Conservation (phyloP, 2,888 invertebrate genomes). For the Melieria omissa region DNA sequence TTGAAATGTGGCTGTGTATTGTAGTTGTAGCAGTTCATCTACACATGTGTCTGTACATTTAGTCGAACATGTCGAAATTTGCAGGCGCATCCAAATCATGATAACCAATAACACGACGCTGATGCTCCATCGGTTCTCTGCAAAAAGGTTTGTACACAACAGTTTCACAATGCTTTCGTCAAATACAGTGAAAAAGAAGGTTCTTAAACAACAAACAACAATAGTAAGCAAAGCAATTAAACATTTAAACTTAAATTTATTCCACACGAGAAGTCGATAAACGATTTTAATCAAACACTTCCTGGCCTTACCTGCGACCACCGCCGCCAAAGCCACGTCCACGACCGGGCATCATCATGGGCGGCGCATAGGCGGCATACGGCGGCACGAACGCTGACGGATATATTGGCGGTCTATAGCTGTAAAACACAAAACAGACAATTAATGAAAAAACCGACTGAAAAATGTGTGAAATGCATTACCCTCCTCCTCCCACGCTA, state of each 20-base stretch:
- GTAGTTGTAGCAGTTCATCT: slow-evolving; percentile 16
- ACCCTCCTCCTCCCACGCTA: slow-evolving; percentile 46
- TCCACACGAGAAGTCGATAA: too few species aligned
- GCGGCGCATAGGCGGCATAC: slow-evolving; percentile 69
- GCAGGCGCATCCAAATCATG: slow-evolving; percentile 92
- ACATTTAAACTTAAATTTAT: too few species aligned
- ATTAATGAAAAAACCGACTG: not conserved
- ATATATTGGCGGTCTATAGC: slow-evolving; percentile 61
- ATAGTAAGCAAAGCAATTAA: not conserved
- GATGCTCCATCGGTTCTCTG: slow-evolving; percentile 75
- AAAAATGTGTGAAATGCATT: not conserved
- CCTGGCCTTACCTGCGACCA: slow-evolving; percentile 48
- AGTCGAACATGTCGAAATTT: slow-evolving; percentile 77
- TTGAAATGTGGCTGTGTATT: slow-evolving; percentile 9
- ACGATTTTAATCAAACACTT: too few species aligned
- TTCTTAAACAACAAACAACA: slow-evolving; percentile 14
- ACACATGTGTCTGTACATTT: slow-evolving; percentile 41
- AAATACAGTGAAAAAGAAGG: slow-evolving; percentile 35
- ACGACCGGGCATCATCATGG: slow-evolving; percentile 67
- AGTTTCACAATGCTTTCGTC: slow-evolving; percentile 32
- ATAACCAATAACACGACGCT: slow-evolving; percentile 86
- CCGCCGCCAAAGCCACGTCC: slow-evolving; percentile 68
- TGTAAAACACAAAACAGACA: slow-evolving; percentile 30
- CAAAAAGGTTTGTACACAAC: slow-evolving; percentile 63
- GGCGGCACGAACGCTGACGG: slow-evolving; percentile 67